Evolutionary conservation across 2,888 invertebrate species (phyloP), one percentile per base, ranked within the genome.

Genomic region (Bellardia bayeri): DNA sequence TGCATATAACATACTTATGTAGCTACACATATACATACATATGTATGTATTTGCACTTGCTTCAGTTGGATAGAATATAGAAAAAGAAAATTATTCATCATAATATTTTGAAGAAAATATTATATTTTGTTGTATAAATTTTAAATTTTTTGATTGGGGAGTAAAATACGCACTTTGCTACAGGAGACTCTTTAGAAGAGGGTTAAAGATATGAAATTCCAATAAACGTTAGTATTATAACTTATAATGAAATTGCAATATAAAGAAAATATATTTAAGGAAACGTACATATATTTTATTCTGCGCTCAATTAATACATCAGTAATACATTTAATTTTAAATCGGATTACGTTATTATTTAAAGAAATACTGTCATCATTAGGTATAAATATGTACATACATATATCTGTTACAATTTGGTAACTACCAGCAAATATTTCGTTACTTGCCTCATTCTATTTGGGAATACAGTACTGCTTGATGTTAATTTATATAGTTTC

Each of bases 61-160:
- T 66, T 42, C n/a, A 37, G 54, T 56, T 56, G 11, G 4, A 66
- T 56, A 66, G 66, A 56, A 30, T 51, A 23, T 40, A 37, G 16
- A 37, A 23, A 23, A 51, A 76, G 23, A 13, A 3, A 14, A 40
- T 23, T 8, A 37, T 78, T 66, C 64, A 56, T 78, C 23, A 56
- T n/a, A 66, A 45, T 30, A 66, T 66, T 56, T 66, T 66, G 66
- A 78, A 54, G 78, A 66, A 66, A 78, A 16, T 40, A n/a, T n/a
- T n/a, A n/a, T n/a, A 49, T 68, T 66, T n/a, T 68, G 49, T 49
- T 68, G 3, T 49, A 33, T 33, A 61, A 45, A 74, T 75, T 51
- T 75, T 23, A 13, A 7, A 54, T 66, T 64, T 64, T 64, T 40
- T 3, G 23, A 13, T 23, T 64, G 13, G 9, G 9, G 14, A 76